These are phyloP conservation scores for Catocala nupta DNA, from an alignment of 2,888 invertebrate genomes.

Conservation along the genomic window DNA sequence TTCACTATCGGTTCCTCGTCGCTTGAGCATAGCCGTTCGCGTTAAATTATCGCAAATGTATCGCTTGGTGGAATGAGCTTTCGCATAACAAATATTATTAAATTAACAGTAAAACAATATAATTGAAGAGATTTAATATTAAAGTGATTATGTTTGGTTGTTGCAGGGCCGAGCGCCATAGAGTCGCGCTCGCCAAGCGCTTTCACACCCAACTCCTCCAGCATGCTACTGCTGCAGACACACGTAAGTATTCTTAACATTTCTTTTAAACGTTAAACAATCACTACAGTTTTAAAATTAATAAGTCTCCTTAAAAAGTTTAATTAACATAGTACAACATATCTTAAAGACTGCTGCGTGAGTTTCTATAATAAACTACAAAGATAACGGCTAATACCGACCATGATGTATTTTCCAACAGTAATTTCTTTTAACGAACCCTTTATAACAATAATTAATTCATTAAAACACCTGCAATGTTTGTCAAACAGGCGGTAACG, in stretches of 20 bases:
- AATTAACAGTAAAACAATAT: not conserved
- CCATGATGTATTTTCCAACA: too few species aligned
- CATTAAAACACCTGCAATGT: slow-evolving; percentile 67
- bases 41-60: slow-evolving; percentile 23
- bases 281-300: too few species aligned
- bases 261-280: too few species aligned
- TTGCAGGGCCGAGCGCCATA: slow-evolving; percentile 87
- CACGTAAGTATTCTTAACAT: slow-evolving; percentile 88
- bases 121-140: slow-evolving; percentile 20
- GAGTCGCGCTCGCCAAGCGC: slow-evolving; percentile 88
- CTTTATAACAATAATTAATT: slow-evolving; percentile 33
- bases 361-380: too few species aligned
- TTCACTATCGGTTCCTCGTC: slow-evolving; percentile 62
- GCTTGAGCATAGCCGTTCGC: slow-evolving; percentile 51
- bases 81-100: slow-evolving; percentile 6
- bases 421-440: slow-evolving; percentile 5
- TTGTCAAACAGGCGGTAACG: slow-evolving; percentile 53
- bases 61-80: slow-evolving; percentile 16
- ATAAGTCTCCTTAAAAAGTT: too few species aligned
- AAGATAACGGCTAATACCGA: too few species aligned
- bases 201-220: slow-evolving; percentile 89
- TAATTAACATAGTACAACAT: too few species aligned
- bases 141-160: slow-evolving; percentile 64
- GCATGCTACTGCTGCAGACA: slow-evolving; percentile 97
- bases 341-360: too few species aligned